Conservation (phyloP, 1,140 invertebrate genomes). For the Paramacrobiotus metropolitanus region DNA sequence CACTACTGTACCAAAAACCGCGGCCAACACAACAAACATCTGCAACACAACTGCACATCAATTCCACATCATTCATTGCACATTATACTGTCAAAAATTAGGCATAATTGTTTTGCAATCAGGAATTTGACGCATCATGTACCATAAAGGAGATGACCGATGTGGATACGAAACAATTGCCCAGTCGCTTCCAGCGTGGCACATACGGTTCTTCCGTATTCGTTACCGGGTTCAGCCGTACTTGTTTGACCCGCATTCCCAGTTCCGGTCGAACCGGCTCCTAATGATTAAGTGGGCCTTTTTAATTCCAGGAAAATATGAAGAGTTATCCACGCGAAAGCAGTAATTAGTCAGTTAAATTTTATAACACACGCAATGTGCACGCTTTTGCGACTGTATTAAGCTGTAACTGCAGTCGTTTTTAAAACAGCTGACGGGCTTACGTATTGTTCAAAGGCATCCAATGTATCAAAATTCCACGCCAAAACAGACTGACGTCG, state of each 20-base stretch:
- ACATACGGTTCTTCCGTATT: slow-evolving; percentile 59
- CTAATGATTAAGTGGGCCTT: too few relatives aligned
- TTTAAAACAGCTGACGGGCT: too few relatives aligned
- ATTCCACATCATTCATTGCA: background rate
- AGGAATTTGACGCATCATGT: slow-evolving; percentile 9
- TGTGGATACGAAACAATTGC: slow-evolving; percentile 44
- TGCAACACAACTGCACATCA: slow-evolving; percentile 24
- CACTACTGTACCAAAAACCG: slow-evolving; percentile 70
- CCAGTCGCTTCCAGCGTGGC: slow-evolving; percentile 42
- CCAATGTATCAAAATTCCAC: slow-evolving; percentile 41
- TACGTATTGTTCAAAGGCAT: slow-evolving; percentile 45
- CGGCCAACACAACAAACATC: slow-evolving; percentile 54
- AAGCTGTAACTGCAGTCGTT: too few relatives aligned
- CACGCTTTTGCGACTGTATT: too few relatives aligned
- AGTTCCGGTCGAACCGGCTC: slow-evolving; percentile 58
- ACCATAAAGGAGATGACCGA: slow-evolving; percentile 68
- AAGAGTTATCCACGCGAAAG: too few relatives aligned
- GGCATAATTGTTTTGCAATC: slow-evolving; percentile 7
- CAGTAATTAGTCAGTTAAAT: too few relatives aligned
- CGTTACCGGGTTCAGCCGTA: slow-evolving; percentile 54
- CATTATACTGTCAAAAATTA: too few relatives aligned
- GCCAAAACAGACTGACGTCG: slow-evolving; percentile 55
- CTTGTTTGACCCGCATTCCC: background rate
- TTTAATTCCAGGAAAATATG: too few relatives aligned
- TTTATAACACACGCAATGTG: too few relatives aligned